Percentiles rank a stretch among this genome's conserved stretches.
Evolutionary conservation across 2,113 vertebrate genomes (phyloP).

Genomic region (Triplophysa dalaica): DNA sequence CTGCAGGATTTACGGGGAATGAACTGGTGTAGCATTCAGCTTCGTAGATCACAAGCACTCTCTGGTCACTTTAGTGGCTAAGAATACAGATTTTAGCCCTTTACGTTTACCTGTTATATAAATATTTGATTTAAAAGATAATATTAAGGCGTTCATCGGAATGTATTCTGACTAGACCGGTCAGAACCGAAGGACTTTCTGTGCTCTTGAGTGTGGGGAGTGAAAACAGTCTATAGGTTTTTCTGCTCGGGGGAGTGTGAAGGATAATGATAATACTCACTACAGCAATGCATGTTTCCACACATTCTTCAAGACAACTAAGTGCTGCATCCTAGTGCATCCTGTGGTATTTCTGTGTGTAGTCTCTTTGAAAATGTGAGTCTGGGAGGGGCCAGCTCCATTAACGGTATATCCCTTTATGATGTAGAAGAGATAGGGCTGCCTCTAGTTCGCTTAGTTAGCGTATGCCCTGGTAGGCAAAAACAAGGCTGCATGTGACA

Average conservation of each 20-base stretch:
- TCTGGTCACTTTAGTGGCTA: constrained; percentile 35
- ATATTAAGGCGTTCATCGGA: background rate
- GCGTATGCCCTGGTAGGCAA: constrained; percentile 12
- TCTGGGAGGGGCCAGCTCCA: constrained; percentile 10
- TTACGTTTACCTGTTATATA: constrained; percentile 34
- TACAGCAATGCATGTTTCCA: constrained; percentile 51
- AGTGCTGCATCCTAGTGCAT: constrained; percentile 52
- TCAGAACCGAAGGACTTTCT: constrained; percentile 4
- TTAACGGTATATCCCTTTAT: background rate
- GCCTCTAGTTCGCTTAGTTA: constrained; percentile 8
- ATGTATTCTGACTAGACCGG: background rate
- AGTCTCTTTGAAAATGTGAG: constrained; percentile 9
- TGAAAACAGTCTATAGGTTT: background rate
- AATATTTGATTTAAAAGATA: background rate
- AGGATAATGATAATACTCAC: constrained; percentile 24
- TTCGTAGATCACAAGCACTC: constrained; percentile 33
- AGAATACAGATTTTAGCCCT: constrained; percentile 14
- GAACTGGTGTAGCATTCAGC: constrained; percentile 44
- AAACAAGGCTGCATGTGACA: constrained; percentile 20
- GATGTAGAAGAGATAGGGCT: constrained; percentile 4
- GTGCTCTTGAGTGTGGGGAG: background rate
- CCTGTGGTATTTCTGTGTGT: constrained; percentile 39
- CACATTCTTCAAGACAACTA: constrained; percentile 46
- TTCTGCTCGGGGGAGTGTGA: background rate
- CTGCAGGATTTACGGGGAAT: constrained; percentile 18